Evolutionary conservation across 1,140 invertebrate genomes (phyloP).

Genomic region (Ceratoteleas bidentatus): DNA sequence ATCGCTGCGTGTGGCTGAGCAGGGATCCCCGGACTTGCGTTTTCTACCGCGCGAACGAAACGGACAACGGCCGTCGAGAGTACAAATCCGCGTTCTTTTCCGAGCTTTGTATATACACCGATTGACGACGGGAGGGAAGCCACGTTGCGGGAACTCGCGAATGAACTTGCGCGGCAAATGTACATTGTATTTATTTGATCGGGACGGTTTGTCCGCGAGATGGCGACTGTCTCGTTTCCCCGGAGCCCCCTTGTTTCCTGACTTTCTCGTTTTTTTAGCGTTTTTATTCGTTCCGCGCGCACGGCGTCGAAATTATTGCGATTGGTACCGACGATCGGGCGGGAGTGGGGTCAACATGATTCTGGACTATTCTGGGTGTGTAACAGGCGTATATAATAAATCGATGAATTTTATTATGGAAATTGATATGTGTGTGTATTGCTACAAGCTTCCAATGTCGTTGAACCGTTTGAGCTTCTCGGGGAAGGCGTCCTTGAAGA

Average conservation of each 20-base stretch:
- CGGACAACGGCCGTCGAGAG: constrained; percentile 35
- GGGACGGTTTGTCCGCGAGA: too few relatives aligned
- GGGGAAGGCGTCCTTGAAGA: constrained; percentile 94
- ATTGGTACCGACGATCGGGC: constrained; percentile 6
- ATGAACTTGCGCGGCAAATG: constrained; percentile 44
- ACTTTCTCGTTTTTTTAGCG: constrained; percentile 5
- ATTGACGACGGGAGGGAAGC: constrained; percentile 20
- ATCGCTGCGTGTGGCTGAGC: too few relatives aligned
- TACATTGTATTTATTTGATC: constrained; percentile 63
- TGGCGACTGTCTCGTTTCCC: constrained; percentile 45
- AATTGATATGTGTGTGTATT: constrained; percentile 67
- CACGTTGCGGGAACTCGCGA: background rate
- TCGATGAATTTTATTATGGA: constrained; percentile 60
- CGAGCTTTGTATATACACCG: constrained; percentile 57
- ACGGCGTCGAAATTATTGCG: constrained; percentile 18
- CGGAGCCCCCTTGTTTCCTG: constrained; percentile 40
- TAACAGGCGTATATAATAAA: constrained; percentile 56
- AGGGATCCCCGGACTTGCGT: too few relatives aligned
- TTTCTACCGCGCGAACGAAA: constrained; percentile 10
- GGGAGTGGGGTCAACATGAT: constrained; percentile 18
- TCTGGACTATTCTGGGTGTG: constrained; percentile 41
- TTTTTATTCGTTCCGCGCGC: constrained; percentile 30
- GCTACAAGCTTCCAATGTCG: constrained; percentile 93
- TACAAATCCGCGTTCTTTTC: constrained; percentile 58
- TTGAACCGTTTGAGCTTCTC: constrained; percentile 94